Base-by-base conservation (phyloP, 2,797 vertebrate genomes). In the Tachyglossus aculeatus region DNA sequence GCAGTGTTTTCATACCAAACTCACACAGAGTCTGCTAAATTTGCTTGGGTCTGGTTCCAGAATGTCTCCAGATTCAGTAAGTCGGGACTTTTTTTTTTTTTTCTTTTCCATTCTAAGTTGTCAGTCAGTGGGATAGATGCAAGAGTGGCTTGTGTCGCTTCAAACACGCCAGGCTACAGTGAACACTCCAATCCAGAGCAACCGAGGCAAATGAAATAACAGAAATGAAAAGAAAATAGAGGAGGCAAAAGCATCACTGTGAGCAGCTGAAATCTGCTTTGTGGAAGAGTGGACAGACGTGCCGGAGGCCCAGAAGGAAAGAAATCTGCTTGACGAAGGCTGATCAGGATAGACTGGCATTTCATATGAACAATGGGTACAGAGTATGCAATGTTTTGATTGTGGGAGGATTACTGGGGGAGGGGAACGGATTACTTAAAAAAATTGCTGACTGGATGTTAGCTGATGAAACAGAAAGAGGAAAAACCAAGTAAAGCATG, bases 261-360 rank as follows among this genome's bases (percentile, higher is more conserved):
- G 84, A 31, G 39, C 45, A 74, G 74, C 59, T 62, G 38, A 57
- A 70, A 47, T 79, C 53, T 56, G 77, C 79, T 56, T 54, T 61
- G 53, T 66, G 61, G 67, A 86, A 63, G 78, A 79, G 82, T 78
- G 89, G 92, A 92, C 88, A 93, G 94, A 89, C 88, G 92, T 95
- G 95, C 95, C 95, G 95, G 93, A 94, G 95, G 94, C 92, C 92
- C 74, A 83, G 84, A 82, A 63, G 67, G 79, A 82, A 87, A 71
- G 80, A 73, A 88, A 71, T 77, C 27, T 0, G 15, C 79, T 85
- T 83, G 65, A 74, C 38, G 37, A 68, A 67, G 66, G 77, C 55
- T 54, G 32, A 77, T 86, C 51, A 81, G 74, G 89, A 88, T 62
- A 80, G 80, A 89, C 82, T 71, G 83, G 52, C 50, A 53, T 80